These are phyloP conservation scores for Parelbella ahira DNA, from an alignment of 2,888 invertebrate species.

Conservation along the genomic window DNA sequence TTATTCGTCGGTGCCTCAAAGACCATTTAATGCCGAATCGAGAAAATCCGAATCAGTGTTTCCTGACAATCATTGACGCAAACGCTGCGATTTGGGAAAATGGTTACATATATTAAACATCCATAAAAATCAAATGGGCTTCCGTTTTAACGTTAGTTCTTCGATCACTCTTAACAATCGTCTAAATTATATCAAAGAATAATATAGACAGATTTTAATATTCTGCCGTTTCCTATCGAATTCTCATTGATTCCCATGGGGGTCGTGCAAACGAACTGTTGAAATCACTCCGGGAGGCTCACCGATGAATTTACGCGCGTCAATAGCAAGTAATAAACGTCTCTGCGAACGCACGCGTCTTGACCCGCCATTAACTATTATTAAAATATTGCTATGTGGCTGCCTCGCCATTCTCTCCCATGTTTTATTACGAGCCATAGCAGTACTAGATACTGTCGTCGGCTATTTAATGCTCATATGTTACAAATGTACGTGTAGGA, in stretches of 20 bases:
- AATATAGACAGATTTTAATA: no score
- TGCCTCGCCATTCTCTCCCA: slow-evolving; percentile 71
- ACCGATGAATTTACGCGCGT: slow-evolving; percentile 67
- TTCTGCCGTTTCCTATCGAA: no score
- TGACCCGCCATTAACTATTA: slow-evolving; percentile 78
- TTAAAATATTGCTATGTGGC: slow-evolving; percentile 76
- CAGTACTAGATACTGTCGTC: slow-evolving; percentile 71
- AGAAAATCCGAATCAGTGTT: slow-evolving; percentile 30
- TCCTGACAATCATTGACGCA: slow-evolving; percentile 32
- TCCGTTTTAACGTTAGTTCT: no score
- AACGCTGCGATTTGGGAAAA: slow-evolving; percentile 6
- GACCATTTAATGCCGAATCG: slow-evolving; percentile 35
- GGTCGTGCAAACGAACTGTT: slow-evolving; percentile 3
- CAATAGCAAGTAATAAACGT: slow-evolving; percentile 74
- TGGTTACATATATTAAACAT: no score
- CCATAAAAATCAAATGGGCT: no score
- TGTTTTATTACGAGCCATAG: slow-evolving; percentile 69
- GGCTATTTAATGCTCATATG: slow-evolving; percentile 71
- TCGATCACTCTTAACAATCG: no score
- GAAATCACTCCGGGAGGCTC: slow-evolving; percentile 49
- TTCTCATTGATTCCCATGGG: no score
- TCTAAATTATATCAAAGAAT: no score
- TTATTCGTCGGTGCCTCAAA: slow-evolving; percentile 47
- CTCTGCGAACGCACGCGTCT: slow-evolving; percentile 63
- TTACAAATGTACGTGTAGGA: slow-evolving; percentile 71